Percentiles rank a stretch among this genome's conserved stretches.
Conservation (phyloP, 2,888 invertebrate species). For the Phyllotreta cruciferae region DNA sequence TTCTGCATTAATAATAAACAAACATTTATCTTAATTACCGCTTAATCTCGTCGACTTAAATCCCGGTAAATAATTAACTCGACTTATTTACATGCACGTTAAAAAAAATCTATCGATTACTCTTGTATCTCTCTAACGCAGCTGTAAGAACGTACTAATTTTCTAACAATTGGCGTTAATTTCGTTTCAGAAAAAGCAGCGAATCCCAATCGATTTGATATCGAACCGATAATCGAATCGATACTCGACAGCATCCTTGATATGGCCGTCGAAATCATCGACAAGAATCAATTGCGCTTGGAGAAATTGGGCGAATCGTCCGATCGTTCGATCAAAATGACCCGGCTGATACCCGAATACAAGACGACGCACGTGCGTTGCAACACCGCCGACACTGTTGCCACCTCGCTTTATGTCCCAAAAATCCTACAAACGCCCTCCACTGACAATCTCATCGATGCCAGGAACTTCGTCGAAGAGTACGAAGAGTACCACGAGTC, state of each 20-base stretch:
- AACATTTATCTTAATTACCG: no score
- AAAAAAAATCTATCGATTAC: no score
- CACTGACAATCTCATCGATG: conserved; percentile 52
- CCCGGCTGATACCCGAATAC: conserved; percentile 39
- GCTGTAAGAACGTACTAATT: no score
- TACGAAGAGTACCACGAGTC: conserved; percentile 60
- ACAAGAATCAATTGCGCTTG: conserved; percentile 47
- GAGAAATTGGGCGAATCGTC: conserved; percentile 39
- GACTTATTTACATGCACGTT: no score
- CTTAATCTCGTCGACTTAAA: no score
- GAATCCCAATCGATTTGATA: conserved; percentile 39
- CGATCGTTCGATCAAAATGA: conserved; percentile 24
- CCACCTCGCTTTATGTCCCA: conserved; percentile 48
- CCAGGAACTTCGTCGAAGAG: conserved; percentile 58
- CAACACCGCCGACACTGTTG: conserved; percentile 52
- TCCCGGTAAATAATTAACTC: no score
- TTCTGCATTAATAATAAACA: no score
- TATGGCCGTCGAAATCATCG: conserved; percentile 52
- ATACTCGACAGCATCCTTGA: conserved; percentile 53
- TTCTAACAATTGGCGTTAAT: not conserved
- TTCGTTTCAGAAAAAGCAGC: conserved; percentile 32
- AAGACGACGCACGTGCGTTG: conserved; percentile 47
- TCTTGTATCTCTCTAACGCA: no score
- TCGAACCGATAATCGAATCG: conserved; percentile 48
- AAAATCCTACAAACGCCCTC: conserved; percentile 53